phyloP scores from a whole-genome alignment of 2,888 invertebrate species.

The Andrena trimmerana region DNA sequence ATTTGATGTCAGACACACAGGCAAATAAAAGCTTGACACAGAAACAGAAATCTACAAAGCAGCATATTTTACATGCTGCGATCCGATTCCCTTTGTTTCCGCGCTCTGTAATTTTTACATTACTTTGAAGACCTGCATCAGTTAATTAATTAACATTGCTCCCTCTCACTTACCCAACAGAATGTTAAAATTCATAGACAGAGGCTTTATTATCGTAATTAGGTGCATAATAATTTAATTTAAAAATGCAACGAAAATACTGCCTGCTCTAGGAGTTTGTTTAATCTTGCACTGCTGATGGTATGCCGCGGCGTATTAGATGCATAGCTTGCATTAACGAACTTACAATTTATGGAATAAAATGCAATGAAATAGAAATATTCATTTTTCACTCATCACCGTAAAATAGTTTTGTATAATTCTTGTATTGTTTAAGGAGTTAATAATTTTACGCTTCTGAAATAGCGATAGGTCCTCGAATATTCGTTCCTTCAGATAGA shows the following conservation, averaged over 20 bases:
- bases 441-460: slow-evolving; percentile 5
- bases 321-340: no score
- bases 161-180: no score
- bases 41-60: no score
- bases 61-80: no score
- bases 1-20: not conserved
- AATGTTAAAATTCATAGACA: not conserved
- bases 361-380: not conserved
- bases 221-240: no score
- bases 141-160: not conserved
- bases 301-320: no score
- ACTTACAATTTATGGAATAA: not conserved
- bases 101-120: not conserved
- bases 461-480: not conserved
- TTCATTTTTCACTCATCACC: not conserved
- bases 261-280: no score
- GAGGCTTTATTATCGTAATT: no score
- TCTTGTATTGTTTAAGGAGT: not conserved
- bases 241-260: not conserved
- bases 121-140: not conserved
- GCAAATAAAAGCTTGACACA: not conserved
- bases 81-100: not conserved
- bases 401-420: slow-evolving; percentile 1
- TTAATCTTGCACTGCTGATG: no score
- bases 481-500: not conserved